These are phyloP conservation scores for Spodoptera exigua DNA, from an alignment of 2,888 invertebrate genomes.

Conservation along the genomic window DNA sequence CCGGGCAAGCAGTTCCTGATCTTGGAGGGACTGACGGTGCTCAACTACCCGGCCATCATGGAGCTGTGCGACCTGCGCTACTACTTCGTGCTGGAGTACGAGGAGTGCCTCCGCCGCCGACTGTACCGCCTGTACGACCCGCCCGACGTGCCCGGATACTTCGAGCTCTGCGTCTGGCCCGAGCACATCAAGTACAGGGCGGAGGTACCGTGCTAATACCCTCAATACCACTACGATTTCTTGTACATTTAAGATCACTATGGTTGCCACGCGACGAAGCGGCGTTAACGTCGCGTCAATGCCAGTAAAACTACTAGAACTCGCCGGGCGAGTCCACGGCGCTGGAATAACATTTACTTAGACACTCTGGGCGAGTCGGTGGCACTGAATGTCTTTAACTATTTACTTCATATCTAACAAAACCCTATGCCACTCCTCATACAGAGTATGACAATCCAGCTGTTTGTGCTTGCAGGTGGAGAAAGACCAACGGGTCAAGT, in stretches of 20 bases:
- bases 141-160: constrained; percentile 96
- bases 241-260: too few species aligned
- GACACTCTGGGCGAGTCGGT: too few species aligned
- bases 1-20: constrained; percentile 89
- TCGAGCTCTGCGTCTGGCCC: constrained; percentile 97
- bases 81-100: constrained; percentile 92
- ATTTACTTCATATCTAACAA: too few species aligned
- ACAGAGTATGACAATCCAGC: too few species aligned
- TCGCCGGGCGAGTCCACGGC: too few species aligned
- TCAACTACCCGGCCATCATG: constrained; percentile 91
- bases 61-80: constrained; percentile 91
- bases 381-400: too few species aligned
- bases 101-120: constrained; percentile 91
- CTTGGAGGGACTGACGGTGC: constrained; percentile 93
- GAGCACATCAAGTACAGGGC: constrained; percentile 91
- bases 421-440: too few species aligned
- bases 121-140: constrained; percentile 92
- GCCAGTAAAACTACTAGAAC: too few species aligned
- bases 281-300: too few species aligned
- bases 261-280: too few species aligned
- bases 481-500: constrained; percentile 64
- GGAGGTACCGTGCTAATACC: constrained; percentile 61
- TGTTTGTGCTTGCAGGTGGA: constrained; percentile 66
- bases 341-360: too few species aligned
- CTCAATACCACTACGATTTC: too few species aligned